A percentile compares a stretch with the other conserved stretches of the same genome.
Conservation (phyloP, 1,140 invertebrate species). For the Trypoxylus dichotomus region DNA sequence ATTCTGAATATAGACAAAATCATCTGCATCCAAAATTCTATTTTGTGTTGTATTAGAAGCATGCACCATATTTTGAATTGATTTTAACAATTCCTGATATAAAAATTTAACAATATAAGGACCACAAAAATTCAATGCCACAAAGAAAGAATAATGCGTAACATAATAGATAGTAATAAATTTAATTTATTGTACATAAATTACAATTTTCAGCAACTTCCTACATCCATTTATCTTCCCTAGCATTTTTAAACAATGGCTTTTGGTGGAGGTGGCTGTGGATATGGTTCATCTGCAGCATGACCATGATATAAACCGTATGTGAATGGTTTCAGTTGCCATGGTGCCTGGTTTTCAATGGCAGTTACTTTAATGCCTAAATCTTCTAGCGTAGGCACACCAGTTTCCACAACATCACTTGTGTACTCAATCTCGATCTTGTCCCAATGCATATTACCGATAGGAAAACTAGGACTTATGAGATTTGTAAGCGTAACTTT, state of each 20-base stretch:
- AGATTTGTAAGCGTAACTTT: conserved; percentile 66
- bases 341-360: conserved; percentile 77
- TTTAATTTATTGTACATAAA: conserved; percentile 4
- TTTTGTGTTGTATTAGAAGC: too few species aligned
- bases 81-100: too few species aligned
- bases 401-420: conserved; percentile 66
- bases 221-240: not conserved
- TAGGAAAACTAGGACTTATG: conserved; percentile 64
- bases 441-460: conserved; percentile 72
- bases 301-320: conserved; percentile 71
- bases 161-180: not conserved
- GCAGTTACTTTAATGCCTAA: conserved; percentile 75
- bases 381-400: conserved; percentile 82
- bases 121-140: too few species aligned
- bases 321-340: conserved; percentile 71
- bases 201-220: not conserved
- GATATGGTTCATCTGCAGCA: conserved; percentile 72
- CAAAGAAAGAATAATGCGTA: too few species aligned
- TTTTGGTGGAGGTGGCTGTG: conserved; percentile 63
- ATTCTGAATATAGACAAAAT: too few species aligned
- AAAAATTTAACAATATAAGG: too few species aligned
- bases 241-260: conserved; percentile 39
- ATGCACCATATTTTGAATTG: too few species aligned
- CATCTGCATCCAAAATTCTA: too few species aligned
- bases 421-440: conserved; percentile 79